Conservation (phyloP, 2,888 invertebrate species). For the Malachius bipustulatus region DNA sequence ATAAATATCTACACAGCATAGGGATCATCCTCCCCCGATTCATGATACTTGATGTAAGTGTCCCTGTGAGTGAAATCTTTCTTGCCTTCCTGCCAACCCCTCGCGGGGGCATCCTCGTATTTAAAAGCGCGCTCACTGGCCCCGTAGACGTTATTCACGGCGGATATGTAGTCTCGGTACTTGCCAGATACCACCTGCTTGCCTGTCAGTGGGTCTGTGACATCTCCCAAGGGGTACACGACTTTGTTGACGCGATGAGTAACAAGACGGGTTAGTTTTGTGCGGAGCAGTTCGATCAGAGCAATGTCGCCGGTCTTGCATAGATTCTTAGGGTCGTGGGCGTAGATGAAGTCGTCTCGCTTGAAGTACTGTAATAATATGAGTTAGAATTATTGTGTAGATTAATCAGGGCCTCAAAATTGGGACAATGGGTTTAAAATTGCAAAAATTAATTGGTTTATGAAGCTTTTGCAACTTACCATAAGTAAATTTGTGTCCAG, state of each 20-base stretch:
- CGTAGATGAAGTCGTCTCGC: slow-evolving; percentile 59
- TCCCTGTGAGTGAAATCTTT: slow-evolving; percentile 71
- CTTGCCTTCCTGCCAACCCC: slow-evolving; percentile 73
- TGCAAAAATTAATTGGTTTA: slow-evolving; percentile 8
- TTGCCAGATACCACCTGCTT: slow-evolving; percentile 61
- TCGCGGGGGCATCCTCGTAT: slow-evolving; percentile 61
- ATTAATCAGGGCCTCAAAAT: slow-evolving; percentile 6
- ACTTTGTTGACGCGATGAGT: slow-evolving; percentile 70
- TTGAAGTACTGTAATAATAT: slow-evolving; percentile 58
- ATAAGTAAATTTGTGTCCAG: slow-evolving; percentile 65
- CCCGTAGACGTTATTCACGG: slow-evolving; percentile 55
- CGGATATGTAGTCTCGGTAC: slow-evolving; percentile 66
- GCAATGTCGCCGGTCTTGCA: slow-evolving; percentile 79
- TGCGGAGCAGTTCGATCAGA: slow-evolving; percentile 59
- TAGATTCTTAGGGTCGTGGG: slow-evolving; percentile 62
- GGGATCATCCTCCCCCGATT: slow-evolving; percentile 61
- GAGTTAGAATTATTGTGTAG: slow-evolving; percentile 1
- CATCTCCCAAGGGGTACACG: slow-evolving; percentile 70
- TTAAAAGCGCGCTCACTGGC: slow-evolving; percentile 55
- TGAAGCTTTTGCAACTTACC: slow-evolving; percentile 47
- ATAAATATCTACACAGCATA: slow-evolving; percentile 56
- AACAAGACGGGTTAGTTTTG: slow-evolving; percentile 62
- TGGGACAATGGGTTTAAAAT: too few relatives aligned
- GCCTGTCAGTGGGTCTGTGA: slow-evolving; percentile 75
- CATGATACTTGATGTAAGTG: slow-evolving; percentile 67